Base-by-base conservation (phyloP, 2,888 invertebrate species). In the Omphaloscelis lunosa region DNA sequence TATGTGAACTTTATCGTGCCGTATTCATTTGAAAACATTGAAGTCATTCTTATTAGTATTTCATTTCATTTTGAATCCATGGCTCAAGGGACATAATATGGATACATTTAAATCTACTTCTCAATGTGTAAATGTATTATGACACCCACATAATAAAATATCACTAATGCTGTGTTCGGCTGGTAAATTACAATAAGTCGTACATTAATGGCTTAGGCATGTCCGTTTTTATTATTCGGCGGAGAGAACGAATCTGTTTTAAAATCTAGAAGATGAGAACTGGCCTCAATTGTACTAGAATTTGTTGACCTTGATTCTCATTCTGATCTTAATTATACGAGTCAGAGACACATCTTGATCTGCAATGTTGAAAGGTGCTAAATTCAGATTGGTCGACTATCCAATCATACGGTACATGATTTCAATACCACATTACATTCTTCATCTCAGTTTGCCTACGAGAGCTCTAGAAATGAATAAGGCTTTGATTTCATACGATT, bases 131-230 rank as follows among this genome's bases (percentile, higher is more conserved):
- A 79, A 76, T 81, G 72, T 84, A 72, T 79, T 71, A 72, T 59
- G 53, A 80, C 80, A 82, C 81, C 77, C 79, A 84, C 77, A 71
- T 76, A 77, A 39, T 77, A 66, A 78, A 84, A 88, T 93, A 93
- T 94, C 92, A 93, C 93, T 93, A 88, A 92, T 89, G 92, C 92
- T 93, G 93, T 95, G 95, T 94, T 94, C 92, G 91, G 80, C 79
- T 88, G 61, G 82, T 79, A 74, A 72, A 79, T 78, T 78, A 81
- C 72, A 77, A 68, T 88, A 84, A 75, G 84, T 88, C 89, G 80
- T 86, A 74, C 80, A 79, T 70, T 67, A 79, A 67, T 65, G 53
- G 59, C 51, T 62, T 70, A 62, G 45, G 61, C 67, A 63, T 66
- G 61, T 77, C 61, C 5, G 17, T 68, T 73, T 78, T 70, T 56